Evolutionary conservation across 2,797 vertebrate genomes (phyloP).

Genomic region (Anas acuta): DNA sequence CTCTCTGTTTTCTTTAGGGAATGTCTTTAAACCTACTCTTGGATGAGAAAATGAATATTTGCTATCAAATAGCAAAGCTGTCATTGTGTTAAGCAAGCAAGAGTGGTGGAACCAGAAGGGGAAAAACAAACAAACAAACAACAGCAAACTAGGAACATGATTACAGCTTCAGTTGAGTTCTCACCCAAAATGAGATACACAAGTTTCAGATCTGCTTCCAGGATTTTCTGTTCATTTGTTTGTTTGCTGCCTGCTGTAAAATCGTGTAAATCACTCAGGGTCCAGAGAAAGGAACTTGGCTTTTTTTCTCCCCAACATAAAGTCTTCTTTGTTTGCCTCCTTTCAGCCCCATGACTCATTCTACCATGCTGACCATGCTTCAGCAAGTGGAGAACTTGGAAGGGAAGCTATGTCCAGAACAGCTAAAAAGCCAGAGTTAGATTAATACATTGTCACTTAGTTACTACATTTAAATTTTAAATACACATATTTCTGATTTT

Average conservation of each 20-base stretch:
- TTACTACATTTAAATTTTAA: not conserved
- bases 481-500: not conserved
- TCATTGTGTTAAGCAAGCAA: not conserved
- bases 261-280: not conserved
- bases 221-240: not conserved
- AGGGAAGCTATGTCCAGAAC: not conserved
- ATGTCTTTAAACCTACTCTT: not conserved
- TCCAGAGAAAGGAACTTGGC: not conserved
- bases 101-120: not conserved
- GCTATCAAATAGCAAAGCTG: not conserved
- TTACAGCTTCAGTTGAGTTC: not conserved
- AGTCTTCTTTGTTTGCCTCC: not conserved
- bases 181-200: not conserved
- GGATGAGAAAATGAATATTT: not conserved
- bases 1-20: not conserved
- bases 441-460: not conserved
- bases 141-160: not conserved
- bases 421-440: not conserved
- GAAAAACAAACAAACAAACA: not conserved
- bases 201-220: not conserved
- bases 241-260: not conserved
- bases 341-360: not conserved
- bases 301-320: not conserved
- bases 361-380: not conserved
- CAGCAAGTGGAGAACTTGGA: not conserved